phyloP scores from a whole-genome alignment of 2,888 invertebrate genomes.

The Meta bourneti region DNA sequence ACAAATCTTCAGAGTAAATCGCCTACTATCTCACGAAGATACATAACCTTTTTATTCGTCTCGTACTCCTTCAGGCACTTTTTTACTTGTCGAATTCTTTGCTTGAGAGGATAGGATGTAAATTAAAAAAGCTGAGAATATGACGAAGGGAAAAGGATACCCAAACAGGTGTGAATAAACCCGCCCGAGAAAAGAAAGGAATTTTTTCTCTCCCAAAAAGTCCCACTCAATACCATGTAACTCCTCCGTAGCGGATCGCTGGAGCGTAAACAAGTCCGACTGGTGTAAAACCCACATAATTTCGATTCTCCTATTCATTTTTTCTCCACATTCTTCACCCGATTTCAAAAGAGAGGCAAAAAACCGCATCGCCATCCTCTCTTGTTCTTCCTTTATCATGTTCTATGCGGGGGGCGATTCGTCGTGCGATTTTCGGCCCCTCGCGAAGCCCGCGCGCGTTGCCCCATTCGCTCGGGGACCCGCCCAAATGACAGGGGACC shows the following conservation, averaged over 20 bases:
- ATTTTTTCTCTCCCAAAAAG: not conserved
- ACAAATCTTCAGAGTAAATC: no score
- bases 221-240: constrained; percentile 53
- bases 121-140: not conserved
- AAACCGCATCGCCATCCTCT: not conserved
- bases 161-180: not conserved
- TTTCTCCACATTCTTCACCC: constrained; percentile 10
- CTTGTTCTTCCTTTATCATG: constrained; percentile 29
- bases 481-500: constrained; percentile 75
- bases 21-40: no score
- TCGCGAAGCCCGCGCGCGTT: not conserved
- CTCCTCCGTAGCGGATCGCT: constrained; percentile 8
- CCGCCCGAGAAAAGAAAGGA: not conserved
- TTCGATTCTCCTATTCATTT: constrained; percentile 11
- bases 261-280: constrained; percentile 29
- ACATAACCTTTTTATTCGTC: no score
- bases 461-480: constrained; percentile 4
- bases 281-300: constrained; percentile 49
- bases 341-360: not conserved
- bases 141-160: not conserved
- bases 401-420: constrained; percentile 3
- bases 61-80: no score
- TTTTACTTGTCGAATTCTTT: not conserved
- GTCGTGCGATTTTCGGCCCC: constrained; percentile 7
- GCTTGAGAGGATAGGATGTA: not conserved